Conservation (phyloP, 1,140 invertebrate genomes). For the Charaxes varanes region DNA sequence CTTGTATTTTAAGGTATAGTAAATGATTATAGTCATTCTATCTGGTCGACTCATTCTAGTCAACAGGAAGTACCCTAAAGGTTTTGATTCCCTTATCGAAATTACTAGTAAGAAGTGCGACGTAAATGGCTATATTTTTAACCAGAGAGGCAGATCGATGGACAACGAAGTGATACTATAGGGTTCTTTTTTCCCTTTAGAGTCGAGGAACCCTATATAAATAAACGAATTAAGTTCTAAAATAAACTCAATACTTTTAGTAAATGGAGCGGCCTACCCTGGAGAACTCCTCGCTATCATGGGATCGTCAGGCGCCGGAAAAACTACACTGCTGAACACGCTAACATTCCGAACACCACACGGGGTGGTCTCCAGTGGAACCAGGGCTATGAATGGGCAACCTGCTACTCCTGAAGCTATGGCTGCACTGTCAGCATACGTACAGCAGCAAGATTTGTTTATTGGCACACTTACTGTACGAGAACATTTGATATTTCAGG, state of each 20-base stretch:
- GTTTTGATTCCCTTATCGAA: too few relatives aligned
- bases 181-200: too few relatives aligned
- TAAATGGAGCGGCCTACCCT: conserved; percentile 89
- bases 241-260: conserved; percentile 72
- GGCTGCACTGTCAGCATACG: conserved; percentile 90
- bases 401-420: conserved; percentile 80
- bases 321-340: conserved; percentile 95
- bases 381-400: conserved; percentile 82
- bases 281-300: conserved; percentile 94
- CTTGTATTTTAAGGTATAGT: too few relatives aligned
- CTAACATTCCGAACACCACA: conserved; percentile 85
- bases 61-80: too few relatives aligned
- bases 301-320: conserved; percentile 96
- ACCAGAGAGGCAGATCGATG: too few relatives aligned
- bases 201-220: too few relatives aligned
- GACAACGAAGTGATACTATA: too few relatives aligned
- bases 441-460: conserved; percentile 97
- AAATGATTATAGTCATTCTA: too few relatives aligned
- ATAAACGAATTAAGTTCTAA: too few relatives aligned
- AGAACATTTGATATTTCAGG: conserved; percentile 93
- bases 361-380: conserved; percentile 82
- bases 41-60: too few relatives aligned
- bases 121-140: too few relatives aligned
- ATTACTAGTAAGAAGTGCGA: too few relatives aligned
- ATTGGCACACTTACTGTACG: conserved; percentile 92